Conservation (phyloP, 2,797 vertebrate genomes). For the Sibirionetta formosa region DNA sequence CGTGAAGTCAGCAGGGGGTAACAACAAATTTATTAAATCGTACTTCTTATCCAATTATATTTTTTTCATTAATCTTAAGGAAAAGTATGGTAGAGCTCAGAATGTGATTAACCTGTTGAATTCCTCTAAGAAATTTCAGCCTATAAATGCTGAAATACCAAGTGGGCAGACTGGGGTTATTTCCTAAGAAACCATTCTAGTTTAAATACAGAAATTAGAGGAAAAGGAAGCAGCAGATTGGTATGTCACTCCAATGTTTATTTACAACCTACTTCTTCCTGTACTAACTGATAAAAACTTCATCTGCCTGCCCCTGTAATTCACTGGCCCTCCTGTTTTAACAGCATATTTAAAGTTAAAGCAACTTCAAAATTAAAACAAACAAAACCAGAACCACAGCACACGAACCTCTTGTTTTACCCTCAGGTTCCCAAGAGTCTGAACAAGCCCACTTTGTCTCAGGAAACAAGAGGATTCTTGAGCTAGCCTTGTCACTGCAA, state of each 20-base stretch:
- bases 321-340: constrained; percentile 20
- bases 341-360: constrained; percentile 56
- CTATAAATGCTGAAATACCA: constrained; percentile 50
- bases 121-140: not conserved
- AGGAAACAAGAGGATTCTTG: constrained; percentile 48
- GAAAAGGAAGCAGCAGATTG: constrained; percentile 78
- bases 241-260: constrained; percentile 75
- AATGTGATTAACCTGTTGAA: not conserved
- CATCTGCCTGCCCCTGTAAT: not conserved
- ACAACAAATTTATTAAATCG: constrained; percentile 13
- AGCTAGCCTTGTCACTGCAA: not conserved
- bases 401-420: not conserved
- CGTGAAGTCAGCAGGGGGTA: constrained; percentile 6
- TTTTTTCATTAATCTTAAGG: constrained; percentile 43
- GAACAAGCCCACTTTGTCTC: constrained; percentile 61
- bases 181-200: constrained; percentile 68
- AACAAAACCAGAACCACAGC: constrained; percentile 5
- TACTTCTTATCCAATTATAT: constrained; percentile 26
- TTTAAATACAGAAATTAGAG: constrained; percentile 58
- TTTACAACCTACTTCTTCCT: constrained; percentile 72
- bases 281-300: constrained; percentile 56
- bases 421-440: constrained; percentile 54
- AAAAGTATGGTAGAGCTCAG: not conserved
- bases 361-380: constrained; percentile 53
- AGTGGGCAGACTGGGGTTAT: constrained; percentile 42